These are phyloP conservation scores for Ariolimax columbianus DNA, from an alignment of 2,888 invertebrate species.

Conservation along the genomic window DNA sequence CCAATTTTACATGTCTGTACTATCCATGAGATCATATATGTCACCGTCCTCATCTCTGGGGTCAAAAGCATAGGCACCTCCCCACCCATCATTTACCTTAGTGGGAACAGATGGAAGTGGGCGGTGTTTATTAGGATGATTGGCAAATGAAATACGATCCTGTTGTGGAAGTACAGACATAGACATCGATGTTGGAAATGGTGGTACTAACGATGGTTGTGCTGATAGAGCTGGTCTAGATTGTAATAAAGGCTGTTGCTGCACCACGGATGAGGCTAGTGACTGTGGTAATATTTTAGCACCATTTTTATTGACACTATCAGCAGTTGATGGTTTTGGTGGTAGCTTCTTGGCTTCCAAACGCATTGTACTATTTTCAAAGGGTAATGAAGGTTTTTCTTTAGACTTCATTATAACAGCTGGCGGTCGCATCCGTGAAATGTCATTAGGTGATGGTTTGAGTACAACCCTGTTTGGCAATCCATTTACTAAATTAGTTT, in stretches of 20 bases:
- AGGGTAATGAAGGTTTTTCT: background rate
- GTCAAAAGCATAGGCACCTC: slow-evolving; percentile 21
- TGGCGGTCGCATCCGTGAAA: background rate
- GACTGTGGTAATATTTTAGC: background rate
- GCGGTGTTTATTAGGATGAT: slow-evolving; percentile 28
- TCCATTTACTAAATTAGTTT: background rate
- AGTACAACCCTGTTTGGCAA: background rate
- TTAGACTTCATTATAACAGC: background rate
- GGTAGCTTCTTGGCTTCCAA: background rate
- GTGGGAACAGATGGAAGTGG: slow-evolving; percentile 40
- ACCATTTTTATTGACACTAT: background rate
- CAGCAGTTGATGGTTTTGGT: background rate
- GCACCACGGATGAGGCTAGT: background rate
- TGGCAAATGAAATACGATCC: background rate
- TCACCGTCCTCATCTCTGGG: slow-evolving; percentile 45
- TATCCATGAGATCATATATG: slow-evolving; percentile 43
- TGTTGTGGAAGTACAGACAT: slow-evolving; percentile 9
- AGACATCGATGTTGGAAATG: background rate
- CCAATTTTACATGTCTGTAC: slow-evolving; percentile 32
- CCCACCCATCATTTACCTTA: background rate
- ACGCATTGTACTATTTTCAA: background rate
- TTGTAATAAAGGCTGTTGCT: background rate
- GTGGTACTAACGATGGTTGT: background rate
- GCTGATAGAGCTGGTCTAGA: background rate
- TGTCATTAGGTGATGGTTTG: background rate